phyloP scores from a whole-genome alignment of 2,113 vertebrate genomes.

The Sapayoa aenigma region DNA sequence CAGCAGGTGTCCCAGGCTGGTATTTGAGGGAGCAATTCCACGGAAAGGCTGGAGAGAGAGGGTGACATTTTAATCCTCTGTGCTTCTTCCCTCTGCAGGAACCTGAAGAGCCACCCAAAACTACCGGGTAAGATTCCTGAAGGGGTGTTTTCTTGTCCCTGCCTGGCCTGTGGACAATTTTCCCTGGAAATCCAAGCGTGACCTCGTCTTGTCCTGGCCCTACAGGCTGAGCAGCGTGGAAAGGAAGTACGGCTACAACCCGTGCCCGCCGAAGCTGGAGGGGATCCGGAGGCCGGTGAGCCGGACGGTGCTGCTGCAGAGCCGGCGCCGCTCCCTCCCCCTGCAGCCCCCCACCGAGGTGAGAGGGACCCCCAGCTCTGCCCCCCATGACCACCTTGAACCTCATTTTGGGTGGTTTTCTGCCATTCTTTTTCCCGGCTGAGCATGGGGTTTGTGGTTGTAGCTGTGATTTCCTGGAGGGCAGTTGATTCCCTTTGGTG shows the following conservation, averaged over 20 bases:
- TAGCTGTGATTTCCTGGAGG: neutral
- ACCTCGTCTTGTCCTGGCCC: accelerated
- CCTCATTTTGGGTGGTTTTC: accelerated
- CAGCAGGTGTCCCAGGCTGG: neutral
- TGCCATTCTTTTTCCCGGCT: accelerated
- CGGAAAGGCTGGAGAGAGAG: accelerated
- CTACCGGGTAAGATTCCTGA: constrained; percentile 54
- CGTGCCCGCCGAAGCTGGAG: constrained; percentile 59
- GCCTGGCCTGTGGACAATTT: accelerated
- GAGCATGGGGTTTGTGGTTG: neutral
- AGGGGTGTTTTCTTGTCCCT: accelerated
- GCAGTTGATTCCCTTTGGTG: accelerated
- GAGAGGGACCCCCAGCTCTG: neutral
- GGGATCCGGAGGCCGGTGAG: constrained; percentile 66
- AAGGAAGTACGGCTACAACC: constrained; percentile 73
- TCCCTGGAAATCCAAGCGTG: accelerated
- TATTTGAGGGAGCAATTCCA: neutral
- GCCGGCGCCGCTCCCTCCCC: neutral
- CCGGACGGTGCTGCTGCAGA: constrained; percentile 69
- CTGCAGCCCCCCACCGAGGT: constrained; percentile 32
- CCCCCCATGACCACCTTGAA: accelerated
- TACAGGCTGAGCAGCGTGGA: constrained; percentile 42
- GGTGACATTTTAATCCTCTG: neutral
- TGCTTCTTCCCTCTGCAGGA: constrained; percentile 70
- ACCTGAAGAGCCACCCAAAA: constrained; percentile 68